Percentiles rank a stretch among this genome's conserved stretches.
Conservation (phyloP, 2,797 vertebrate species). For the Sebastes oblongus region DNA sequence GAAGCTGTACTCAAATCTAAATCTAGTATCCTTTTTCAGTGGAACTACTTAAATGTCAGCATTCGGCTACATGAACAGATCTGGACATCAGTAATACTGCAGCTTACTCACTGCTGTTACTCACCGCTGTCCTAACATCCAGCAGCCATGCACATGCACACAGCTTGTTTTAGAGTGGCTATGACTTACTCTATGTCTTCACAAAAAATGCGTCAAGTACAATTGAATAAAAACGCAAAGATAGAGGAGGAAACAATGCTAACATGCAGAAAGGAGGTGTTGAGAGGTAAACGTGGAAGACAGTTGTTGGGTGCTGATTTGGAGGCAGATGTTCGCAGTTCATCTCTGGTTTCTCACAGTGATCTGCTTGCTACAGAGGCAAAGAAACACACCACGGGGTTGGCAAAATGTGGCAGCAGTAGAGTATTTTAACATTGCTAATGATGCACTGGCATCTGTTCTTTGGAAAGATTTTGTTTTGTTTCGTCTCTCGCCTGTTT, state of each 20-base stretch:
- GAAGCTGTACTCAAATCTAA: not conserved
- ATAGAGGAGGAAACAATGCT: not conserved
- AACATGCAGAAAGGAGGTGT: not conserved
- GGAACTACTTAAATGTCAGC: constrained; percentile 13
- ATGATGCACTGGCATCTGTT: constrained; percentile 44
- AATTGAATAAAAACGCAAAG: constrained; percentile 1
- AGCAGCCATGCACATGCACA: not conserved
- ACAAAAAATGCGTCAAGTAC: not conserved
- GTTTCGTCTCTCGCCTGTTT: constrained; percentile 14
- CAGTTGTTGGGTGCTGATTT: constrained; percentile 41
- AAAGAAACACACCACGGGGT: constrained; percentile 28
- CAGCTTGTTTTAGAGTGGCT: not conserved
- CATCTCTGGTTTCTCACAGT: constrained; percentile 30
- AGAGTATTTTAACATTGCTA: constrained; percentile 36
- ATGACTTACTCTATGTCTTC: not conserved
- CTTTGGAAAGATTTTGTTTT: not conserved
- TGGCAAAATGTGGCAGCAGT: constrained; percentile 14
- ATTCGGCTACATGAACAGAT: constrained; percentile 20
- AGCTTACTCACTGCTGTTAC: constrained; percentile 34
- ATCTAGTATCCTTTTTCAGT: constrained; percentile 7
- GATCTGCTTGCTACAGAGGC: constrained; percentile 34
- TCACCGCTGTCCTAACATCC: constrained; percentile 10
- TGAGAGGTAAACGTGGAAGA: constrained; percentile 13
- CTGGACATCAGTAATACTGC: constrained; percentile 30
- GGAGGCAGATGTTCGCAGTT: constrained; percentile 42